Evolutionary conservation across 1,140 invertebrate species (phyloP).

Genomic region (Drosophila ananassae): DNA sequence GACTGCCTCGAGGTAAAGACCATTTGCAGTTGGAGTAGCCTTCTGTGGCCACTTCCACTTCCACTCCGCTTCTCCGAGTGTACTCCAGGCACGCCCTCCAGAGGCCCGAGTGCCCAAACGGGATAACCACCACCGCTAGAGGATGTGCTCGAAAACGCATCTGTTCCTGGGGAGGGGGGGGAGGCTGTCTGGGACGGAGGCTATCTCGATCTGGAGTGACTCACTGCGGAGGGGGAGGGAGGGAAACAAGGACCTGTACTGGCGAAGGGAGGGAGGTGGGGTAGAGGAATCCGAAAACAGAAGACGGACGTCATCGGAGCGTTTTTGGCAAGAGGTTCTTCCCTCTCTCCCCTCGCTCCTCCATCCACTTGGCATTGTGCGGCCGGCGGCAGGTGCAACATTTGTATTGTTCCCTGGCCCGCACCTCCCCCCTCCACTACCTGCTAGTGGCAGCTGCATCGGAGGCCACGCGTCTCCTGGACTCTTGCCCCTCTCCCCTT

Average conservation of each 20-base stretch:
- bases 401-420: neutral
- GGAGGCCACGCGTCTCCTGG: constrained; percentile 67
- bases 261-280: neutral
- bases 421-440: constrained; percentile 1
- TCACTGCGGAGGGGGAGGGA: neutral
- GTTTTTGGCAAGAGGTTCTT: constrained; percentile 8
- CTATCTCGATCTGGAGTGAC: constrained; percentile 62
- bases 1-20: neutral
- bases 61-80: constrained; percentile 10
- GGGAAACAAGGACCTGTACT: neutral
- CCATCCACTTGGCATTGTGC: constrained; percentile 33
- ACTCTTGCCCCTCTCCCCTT: no score
- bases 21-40: neutral
- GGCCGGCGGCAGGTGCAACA: constrained; percentile 34
- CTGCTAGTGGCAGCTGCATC: constrained; percentile 35
- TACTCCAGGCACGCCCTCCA: constrained; percentile 28
- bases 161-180: constrained; percentile 29
- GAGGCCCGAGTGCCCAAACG: constrained; percentile 23
- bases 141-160: constrained; percentile 59
- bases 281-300: neutral
- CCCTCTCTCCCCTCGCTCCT: neutral
- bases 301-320: constrained; percentile 28
- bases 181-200: constrained; percentile 13
- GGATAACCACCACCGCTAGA: constrained; percentile 48
- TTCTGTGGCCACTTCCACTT: neutral